A percentile compares a stretch with the other conserved stretches of the same genome.
Conservation (phyloP, 1,140 invertebrate genomes). For the Bemisia tabaci region DNA sequence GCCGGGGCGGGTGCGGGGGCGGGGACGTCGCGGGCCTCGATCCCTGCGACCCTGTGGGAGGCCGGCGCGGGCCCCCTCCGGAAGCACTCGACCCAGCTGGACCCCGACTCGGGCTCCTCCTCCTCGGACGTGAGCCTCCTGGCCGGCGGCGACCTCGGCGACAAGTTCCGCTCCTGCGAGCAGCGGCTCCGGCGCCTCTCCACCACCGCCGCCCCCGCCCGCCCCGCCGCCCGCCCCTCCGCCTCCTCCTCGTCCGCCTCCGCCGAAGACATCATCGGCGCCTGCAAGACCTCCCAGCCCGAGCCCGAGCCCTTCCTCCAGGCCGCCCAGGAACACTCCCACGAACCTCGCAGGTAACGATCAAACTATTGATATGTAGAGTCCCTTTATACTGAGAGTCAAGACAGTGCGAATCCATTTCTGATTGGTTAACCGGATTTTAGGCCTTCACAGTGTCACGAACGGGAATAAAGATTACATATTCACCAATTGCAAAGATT, state of each 20-base stretch:
- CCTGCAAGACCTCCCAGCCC: slow-evolving; percentile 21
- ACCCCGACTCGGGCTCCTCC: slow-evolving; percentile 37
- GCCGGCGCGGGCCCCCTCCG: slow-evolving; percentile 28
- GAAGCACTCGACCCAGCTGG: slow-evolving; percentile 40
- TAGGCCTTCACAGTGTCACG: too few species aligned
- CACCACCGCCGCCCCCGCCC: slow-evolving; percentile 6
- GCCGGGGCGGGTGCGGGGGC: slow-evolving; percentile 23
- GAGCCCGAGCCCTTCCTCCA: slow-evolving; percentile 27
- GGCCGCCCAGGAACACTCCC: slow-evolving; percentile 30
- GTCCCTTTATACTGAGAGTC: not conserved
- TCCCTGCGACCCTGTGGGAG: slow-evolving; percentile 13
- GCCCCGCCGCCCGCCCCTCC: slow-evolving; percentile 9
- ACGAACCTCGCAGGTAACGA: slow-evolving; percentile 21
- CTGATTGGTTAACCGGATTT: too few species aligned
- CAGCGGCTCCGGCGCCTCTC: slow-evolving; percentile 10
- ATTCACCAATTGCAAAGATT: too few species aligned
- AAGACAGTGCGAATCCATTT: too few species aligned
- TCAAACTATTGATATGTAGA: not conserved
- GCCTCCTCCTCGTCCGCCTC: slow-evolving; percentile 18
- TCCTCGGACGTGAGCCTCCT: slow-evolving; percentile 56
- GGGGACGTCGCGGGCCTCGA: slow-evolving; percentile 12
- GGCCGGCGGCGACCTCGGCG: slow-evolving; percentile 33
- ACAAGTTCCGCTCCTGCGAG: slow-evolving; percentile 1
- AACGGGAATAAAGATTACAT: too few species aligned
- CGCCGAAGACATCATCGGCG: slow-evolving; percentile 22